phyloP scores from a whole-genome alignment of 2,888 invertebrate genomes.

The Coelopa pilipes region DNA sequence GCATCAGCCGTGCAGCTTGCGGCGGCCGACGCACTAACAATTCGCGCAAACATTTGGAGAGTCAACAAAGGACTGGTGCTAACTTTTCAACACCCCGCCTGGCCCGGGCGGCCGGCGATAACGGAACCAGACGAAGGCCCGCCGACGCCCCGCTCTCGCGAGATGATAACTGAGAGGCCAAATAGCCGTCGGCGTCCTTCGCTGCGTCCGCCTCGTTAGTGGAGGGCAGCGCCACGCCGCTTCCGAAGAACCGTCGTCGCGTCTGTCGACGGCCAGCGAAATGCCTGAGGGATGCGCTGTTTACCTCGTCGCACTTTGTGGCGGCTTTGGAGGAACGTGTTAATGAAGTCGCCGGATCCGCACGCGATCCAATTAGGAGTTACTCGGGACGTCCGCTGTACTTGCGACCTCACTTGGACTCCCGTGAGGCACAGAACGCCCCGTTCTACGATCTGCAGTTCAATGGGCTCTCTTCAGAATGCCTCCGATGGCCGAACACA shows the following conservation, averaged over 20 bases:
- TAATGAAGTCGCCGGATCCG: slow-evolving; percentile 15
- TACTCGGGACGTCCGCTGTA: too few relatives aligned
- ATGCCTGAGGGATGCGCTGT: neutral
- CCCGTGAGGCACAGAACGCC: too few relatives aligned
- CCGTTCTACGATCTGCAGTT: too few relatives aligned
- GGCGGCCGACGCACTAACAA: slow-evolving; percentile 19
- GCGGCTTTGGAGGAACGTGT: neutral
- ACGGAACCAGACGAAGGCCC: slow-evolving; percentile 30
- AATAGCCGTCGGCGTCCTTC: slow-evolving; percentile 2
- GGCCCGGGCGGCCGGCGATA: slow-evolving; percentile 39
- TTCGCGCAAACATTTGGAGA: slow-evolving; percentile 25
- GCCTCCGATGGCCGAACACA: too few relatives aligned
- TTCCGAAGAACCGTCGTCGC: neutral
- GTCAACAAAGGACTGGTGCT: slow-evolving; percentile 48
- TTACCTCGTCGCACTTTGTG: neutral
- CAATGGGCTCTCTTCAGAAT: too few relatives aligned
- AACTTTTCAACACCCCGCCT: slow-evolving; percentile 47
- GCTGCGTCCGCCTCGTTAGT: slow-evolving; percentile 13
- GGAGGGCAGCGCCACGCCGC: neutral
- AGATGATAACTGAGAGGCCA: slow-evolving; percentile 8
- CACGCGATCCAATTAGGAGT: slow-evolving; percentile 12
- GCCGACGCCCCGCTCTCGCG: neutral
- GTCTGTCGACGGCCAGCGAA: neutral
- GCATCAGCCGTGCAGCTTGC: neutral
- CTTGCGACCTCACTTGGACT: too few relatives aligned